These are phyloP conservation scores for Drosophila sechellia DNA, from an alignment of 1,140 invertebrate genomes.

Conservation along the genomic window DNA sequence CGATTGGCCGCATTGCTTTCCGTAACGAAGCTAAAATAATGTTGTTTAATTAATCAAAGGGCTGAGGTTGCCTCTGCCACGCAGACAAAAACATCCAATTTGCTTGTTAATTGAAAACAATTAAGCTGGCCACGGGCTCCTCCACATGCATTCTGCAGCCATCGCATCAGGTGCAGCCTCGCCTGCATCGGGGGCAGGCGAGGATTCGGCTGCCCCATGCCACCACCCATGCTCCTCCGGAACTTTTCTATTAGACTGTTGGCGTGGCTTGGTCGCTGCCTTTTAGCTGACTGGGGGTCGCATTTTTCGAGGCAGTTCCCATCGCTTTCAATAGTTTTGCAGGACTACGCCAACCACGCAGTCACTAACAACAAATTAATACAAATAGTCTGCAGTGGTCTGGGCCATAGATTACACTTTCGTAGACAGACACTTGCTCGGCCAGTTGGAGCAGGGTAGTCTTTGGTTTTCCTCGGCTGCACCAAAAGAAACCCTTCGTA, in stretches of 20 bases:
- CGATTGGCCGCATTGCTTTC: not conserved
- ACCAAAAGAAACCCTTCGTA: no score
- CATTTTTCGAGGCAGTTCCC: slow-evolving; percentile 12
- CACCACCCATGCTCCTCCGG: not conserved
- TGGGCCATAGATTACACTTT: slow-evolving; percentile 78
- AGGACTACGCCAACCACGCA: not conserved
- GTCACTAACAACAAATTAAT: slow-evolving; percentile 70
- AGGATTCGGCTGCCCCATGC: not conserved
- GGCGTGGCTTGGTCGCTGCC: slow-evolving; percentile 1
- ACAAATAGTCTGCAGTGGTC: slow-evolving; percentile 77
- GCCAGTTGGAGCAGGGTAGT: not conserved
- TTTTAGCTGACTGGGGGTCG: not conserved
- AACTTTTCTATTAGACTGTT: slow-evolving; percentile 6
- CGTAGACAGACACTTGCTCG: slow-evolving; percentile 56
- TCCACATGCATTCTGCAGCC: slow-evolving; percentile 6
- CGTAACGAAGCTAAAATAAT: slow-evolving; percentile 7
- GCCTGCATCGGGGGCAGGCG: not conserved
- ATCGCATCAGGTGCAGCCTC: not conserved
- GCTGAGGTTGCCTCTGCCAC: slow-evolving; percentile 25
- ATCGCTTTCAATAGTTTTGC: slow-evolving; percentile 53
- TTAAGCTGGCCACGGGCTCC: slow-evolving; percentile 8
- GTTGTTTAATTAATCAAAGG: slow-evolving; percentile 39
- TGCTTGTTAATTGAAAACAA: slow-evolving; percentile 40
- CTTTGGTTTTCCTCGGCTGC: not conserved
- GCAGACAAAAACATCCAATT: slow-evolving; percentile 16